Evolutionary conservation across 2,113 vertebrate species (phyloP).

Genomic region (Apus apus): DNA sequence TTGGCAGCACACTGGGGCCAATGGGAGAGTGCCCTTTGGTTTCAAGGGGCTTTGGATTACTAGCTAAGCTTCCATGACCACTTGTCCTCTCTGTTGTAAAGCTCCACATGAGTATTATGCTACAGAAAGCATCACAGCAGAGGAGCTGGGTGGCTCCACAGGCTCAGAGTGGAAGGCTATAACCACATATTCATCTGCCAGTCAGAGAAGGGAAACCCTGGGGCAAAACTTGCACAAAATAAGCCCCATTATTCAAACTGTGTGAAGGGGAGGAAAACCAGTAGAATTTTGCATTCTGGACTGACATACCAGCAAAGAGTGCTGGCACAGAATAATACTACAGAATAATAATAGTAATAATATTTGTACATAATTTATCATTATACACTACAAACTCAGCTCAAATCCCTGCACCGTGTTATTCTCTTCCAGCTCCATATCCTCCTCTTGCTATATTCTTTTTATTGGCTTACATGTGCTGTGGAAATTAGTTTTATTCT

Average conservation of each 20-base stretch:
- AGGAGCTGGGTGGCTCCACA: slow-evolving; percentile 31
- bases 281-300: slow-evolving; percentile 32
- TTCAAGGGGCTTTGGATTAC: slow-evolving; percentile 15
- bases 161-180: not conserved
- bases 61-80: slow-evolving; percentile 4
- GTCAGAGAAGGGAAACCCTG: slow-evolving; percentile 37
- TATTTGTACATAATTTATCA: slow-evolving; percentile 64
- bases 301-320: slow-evolving; percentile 26
- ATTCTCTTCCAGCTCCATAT: slow-evolving; percentile 41
- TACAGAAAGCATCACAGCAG: slow-evolving; percentile 38
- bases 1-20: not conserved
- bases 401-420: slow-evolving; percentile 1
- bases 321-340: slow-evolving; percentile 25
- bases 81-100: slow-evolving; percentile 31
- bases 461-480: slow-evolving; percentile 55
- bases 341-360: slow-evolving; percentile 51
- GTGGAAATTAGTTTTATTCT: slow-evolving; percentile 69
- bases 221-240: slow-evolving; percentile 53
- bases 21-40: not conserved
- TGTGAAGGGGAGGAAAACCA: slow-evolving; percentile 3
- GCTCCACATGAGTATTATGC: not conserved
- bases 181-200: slow-evolving; percentile 46
- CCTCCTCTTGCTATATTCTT: slow-evolving; percentile 43
- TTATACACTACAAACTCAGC: slow-evolving; percentile 49
- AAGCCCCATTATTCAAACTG: slow-evolving; percentile 33